Percentiles rank a stretch among this genome's conserved stretches.
These are phyloP conservation scores for Philonicus albiceps DNA, from an alignment of 2,888 invertebrate species.

Conservation along the genomic window DNA sequence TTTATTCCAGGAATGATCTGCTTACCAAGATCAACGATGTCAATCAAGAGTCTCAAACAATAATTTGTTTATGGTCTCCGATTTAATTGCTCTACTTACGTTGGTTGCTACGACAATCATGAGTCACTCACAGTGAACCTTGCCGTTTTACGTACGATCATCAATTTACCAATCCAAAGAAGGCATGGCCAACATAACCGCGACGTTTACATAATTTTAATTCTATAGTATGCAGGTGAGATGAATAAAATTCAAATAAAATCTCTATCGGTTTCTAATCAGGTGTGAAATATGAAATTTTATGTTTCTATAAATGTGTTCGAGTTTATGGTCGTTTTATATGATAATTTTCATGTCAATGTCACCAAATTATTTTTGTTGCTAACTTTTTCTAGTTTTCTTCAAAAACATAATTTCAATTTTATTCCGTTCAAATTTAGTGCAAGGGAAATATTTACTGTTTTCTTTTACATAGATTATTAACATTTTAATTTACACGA, in stretches of 20 bases:
- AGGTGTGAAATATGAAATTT: neutral
- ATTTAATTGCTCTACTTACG: neutral
- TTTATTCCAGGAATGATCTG: neutral
- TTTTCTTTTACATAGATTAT: neutral
- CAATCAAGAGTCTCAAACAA: constrained; percentile 1
- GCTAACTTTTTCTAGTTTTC: neutral
- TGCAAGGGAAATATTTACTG: neutral
- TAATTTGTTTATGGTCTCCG: neutral
- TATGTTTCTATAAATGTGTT: neutral
- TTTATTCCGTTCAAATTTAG: neutral
- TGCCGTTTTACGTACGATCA: neutral
- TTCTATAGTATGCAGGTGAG: neutral
- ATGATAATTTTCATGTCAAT: neutral
- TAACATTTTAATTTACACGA: neutral
- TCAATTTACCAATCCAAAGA: neutral
- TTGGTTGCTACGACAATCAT: neutral
- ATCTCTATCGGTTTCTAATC: neutral
- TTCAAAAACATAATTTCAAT: neutral
- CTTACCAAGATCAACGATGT: neutral
- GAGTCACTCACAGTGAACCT: neutral
- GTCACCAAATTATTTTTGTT: neutral
- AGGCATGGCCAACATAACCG: neutral
- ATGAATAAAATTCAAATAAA: neutral
- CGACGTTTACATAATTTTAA: neutral
- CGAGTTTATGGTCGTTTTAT: neutral